Evolutionary conservation across 2,797 vertebrate species (phyloP), one percentile per base, ranked within the genome.

Genomic region (Gambelia wislizenii): DNA sequence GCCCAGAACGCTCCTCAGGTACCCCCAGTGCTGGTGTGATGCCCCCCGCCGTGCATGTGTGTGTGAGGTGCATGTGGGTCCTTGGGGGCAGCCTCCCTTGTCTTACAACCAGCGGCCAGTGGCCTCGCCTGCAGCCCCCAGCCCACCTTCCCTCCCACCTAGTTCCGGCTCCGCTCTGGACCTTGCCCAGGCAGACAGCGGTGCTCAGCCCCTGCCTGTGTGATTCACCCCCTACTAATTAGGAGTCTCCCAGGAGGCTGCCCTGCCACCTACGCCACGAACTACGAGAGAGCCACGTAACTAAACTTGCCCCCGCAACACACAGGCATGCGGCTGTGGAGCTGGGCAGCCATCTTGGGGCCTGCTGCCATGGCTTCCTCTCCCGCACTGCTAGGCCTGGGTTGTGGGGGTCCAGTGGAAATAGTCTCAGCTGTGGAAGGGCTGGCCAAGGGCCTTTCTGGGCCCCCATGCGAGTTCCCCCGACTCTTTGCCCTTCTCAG

Each of bases 1-100:
- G 95, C 98, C 99, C 97, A 97, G 98, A 97, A 98, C 98, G 3
- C 98, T 99, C 95, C 98, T 99, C 98, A 99, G 98, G 98, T 99
- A 99, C 90, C 95, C 88, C 54, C 89, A 84, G 90, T 94, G 91
- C 93, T 82, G 95, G 96, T 95, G 91, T 94, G 95, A 87, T 74
- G 74, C 74, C 54, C 49, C 20, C 54, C 22, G 52, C 22, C 13
- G 85, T 94, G 93, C 93, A 88, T 93, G 94, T 42, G 91, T 49
- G 92, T 92, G 86, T 94, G 95, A 80, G 8, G 84, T 83, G 89
- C 89, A 89, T 86, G 83, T 6, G 78, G 69, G 44, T 6, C 33
- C 67, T 76, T 18, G 12, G 74, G n/a, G 9, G 16, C 47, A 5
- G n/a, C n/a, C n/a, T 42, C 56, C 36, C 79, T 16, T 2, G 1